Evolutionary conservation across 2,888 invertebrate genomes (phyloP).

Genomic region (Drosophila atroscutellata): DNA sequence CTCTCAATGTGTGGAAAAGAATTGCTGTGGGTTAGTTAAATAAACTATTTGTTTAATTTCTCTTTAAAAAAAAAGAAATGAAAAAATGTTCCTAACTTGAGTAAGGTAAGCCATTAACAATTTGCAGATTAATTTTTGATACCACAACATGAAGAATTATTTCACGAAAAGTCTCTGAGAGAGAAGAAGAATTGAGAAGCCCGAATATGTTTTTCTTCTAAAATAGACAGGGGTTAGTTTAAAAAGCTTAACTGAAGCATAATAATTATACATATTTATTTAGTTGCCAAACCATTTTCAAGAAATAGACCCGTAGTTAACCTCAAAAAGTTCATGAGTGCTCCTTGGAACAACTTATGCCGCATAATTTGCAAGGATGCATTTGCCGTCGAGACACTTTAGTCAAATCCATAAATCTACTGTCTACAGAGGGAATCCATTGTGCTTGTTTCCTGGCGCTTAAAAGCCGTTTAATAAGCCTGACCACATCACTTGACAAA

Average conservation of each 20-base stretch:
- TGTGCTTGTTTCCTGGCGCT: constrained; percentile 57
- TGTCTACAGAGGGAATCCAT: constrained; percentile 56
- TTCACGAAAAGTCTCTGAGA: not conserved
- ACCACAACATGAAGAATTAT: not conserved
- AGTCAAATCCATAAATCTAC: constrained; percentile 60
- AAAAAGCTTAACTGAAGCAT: not conserved
- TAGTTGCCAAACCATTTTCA: not conserved
- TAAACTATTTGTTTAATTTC: constrained; percentile 35
- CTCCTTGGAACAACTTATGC: constrained; percentile 27
- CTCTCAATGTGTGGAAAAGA: constrained; percentile 25
- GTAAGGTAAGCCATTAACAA: constrained; percentile 16
- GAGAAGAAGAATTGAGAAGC: not conserved
- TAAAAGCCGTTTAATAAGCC: constrained; percentile 78
- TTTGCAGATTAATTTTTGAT: not conserved
- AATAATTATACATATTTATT: not conserved
- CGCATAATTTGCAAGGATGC: constrained; percentile 55
- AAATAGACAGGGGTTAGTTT: not conserved
- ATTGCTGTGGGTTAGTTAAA: constrained; percentile 19
- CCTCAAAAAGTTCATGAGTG: not conserved
- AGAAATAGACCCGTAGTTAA: not conserved
- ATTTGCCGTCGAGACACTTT: constrained; percentile 20
- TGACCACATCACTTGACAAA: constrained; percentile 71
- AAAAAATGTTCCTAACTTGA: not conserved
- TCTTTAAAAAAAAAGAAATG: constrained; percentile 4
- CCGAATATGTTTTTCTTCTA: not conserved